Evolutionary conservation across 1,140 invertebrate genomes (phyloP), one percentile per base, ranked within the genome.

Genomic region (Pogonomyrmex barbatus): DNA sequence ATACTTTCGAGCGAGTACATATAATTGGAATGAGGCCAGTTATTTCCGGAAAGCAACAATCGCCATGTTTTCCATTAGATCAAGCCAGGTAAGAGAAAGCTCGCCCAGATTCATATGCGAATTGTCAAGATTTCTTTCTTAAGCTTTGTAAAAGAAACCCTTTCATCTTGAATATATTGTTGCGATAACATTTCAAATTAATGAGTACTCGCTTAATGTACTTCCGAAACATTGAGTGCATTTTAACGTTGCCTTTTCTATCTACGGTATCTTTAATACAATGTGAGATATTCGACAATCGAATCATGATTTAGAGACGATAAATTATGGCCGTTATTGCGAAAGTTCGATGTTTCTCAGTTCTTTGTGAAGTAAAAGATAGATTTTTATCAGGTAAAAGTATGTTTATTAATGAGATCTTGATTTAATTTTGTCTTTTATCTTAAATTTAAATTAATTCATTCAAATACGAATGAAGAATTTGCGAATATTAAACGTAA

Each of bases 21-120:
- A 56, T 68, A 81, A 58, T 70, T 81, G 78, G 39, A 81, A 70
- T 70, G 24, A 14, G 39, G 78, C 50, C 78, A 81, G 52, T 81
- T 81, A 58, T 58, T 81, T 81, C 78, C 63, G 63, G 63, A 39
- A 81, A 70, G 50, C n/a, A 33, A 65, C 78, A 70, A 81, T 45
- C 14, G 12, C n/a, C 39, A 17, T 68, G 54, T 70, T 68, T 81
- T 56, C 50, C 36, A 65, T 63, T 79, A 67, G 54, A 50, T 9
- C 39, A 56, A 68, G 36, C 14, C 14, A 39, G 10, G 24, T 4
- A 17, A 70, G 78, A 70, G 78, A 81, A 81, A 81, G 50, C 50
- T 65, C 10, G 10, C 17, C 10, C 45, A 24, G 24, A 56, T 56
- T 65, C 30, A 54, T 33, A 70, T 81, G n/a, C 47, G 24, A 14